Evolutionary conservation across 1,140 invertebrate species (phyloP).

Genomic region (Meloidogyne exigua): DNA sequence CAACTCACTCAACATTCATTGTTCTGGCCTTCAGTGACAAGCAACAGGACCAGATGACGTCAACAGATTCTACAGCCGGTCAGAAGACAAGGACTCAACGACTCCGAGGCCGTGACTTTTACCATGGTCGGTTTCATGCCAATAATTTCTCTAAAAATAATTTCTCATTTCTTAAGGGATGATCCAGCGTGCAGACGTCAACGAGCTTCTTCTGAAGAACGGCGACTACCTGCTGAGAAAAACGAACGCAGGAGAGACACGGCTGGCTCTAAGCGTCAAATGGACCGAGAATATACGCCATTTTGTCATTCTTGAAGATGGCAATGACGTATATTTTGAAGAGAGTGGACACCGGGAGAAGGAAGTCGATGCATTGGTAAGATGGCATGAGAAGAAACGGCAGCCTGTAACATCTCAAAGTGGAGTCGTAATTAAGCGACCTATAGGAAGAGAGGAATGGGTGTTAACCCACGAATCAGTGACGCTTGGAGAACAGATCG

Average conservation of each 20-base stretch:
- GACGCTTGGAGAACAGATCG: not conserved
- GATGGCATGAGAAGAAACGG: not conserved
- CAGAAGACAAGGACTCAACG: not conserved
- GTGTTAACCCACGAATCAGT: not conserved
- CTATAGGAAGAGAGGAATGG: not conserved
- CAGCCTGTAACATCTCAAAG: not conserved
- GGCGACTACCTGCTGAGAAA: not conserved
- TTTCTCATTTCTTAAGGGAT: not conserved
- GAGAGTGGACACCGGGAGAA: not conserved
- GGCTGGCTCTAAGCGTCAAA: not conserved
- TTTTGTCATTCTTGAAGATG: not conserved
- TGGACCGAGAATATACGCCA: not conserved
- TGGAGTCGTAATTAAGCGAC: not conserved
- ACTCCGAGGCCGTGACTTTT: not conserved
- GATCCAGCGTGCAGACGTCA: not conserved
- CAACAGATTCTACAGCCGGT: not conserved
- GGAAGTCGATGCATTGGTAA: not conserved
- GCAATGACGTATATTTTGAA: not conserved
- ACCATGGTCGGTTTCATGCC: not conserved
- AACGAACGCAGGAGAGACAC: not conserved
- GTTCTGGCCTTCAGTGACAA: not conserved
- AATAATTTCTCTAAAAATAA: not conserved
- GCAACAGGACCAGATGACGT: not conserved
- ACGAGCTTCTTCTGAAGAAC: not conserved
- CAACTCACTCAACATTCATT: not conserved